Base-by-base conservation (phyloP, 2,797 vertebrate species). In the Channa striata region DNA sequence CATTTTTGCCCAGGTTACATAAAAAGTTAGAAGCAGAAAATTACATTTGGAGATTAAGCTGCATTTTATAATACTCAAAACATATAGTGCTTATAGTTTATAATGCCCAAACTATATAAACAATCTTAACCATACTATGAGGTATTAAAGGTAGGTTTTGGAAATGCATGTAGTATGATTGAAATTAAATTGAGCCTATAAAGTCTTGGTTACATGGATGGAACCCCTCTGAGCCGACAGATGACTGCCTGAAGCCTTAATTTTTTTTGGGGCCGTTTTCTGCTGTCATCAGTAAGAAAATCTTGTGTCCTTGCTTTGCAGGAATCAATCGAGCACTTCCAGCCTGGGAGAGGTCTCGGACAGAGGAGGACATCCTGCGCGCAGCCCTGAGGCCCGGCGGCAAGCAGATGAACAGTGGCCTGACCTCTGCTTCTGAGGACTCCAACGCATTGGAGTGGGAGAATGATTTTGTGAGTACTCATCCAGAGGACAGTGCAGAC, bases 371-470 rank as follows among this genome's bases (percentile, higher is more conserved):
- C 88, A 99, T 99, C 67, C 94, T 99, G 30, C 93, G 93, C 0
- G 97, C 98, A 0, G 97, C 97, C 0, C 92, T 99, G 37, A 94
- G 87, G 63, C 95, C 91, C 0, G 91, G 92, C 14, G 59, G 80
- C 74, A 95, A 83, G 85, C 95, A 80, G 78, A 37, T 88, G 0
- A 92, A 88, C 19, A 97, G 97, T 36, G 93, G 97, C 10, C 94
- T 95, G 0, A 72, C 97, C 5, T 99, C 97, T 0, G 93, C 96
- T 66, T 98, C 96, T 0, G 97, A 99, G 6, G 96, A 97, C 46
- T 99, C 97, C 56, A 96, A 93, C 0, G 96, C 96, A 0, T 91
- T 99, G 56, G 97, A 99, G 91, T 99, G 98, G 98, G 98, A 99
- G 90, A 97, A 96, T 12, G 97, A 99, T 87, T 99, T 99, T 59